A percentile compares a stretch with the other conserved stretches of the same genome.
phyloP scores from a whole-genome alignment of 2,888 invertebrate species.

The Aleiodes alternator region DNA sequence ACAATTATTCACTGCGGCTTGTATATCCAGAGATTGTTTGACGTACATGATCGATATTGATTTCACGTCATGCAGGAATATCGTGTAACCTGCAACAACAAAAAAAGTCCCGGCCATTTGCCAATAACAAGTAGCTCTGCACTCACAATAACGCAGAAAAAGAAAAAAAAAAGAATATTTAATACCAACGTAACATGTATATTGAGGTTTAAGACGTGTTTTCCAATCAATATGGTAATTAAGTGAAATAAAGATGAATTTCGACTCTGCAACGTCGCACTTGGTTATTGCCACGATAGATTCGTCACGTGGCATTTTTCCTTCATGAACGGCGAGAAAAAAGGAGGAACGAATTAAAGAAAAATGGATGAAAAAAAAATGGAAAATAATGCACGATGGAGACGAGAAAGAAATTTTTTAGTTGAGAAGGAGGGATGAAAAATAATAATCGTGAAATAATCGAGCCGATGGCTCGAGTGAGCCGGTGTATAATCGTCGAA shows the following conservation, averaged over 20 bases:
- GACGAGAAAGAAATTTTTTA: too few species aligned
- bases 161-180: constrained; percentile 2
- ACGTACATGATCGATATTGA: constrained; percentile 44
- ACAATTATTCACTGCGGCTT: constrained; percentile 40
- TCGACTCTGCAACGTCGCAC: constrained; percentile 48
- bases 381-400: too few species aligned
- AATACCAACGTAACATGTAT: constrained; percentile 17
- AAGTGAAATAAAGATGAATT: constrained; percentile 46
- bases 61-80: constrained; percentile 36
- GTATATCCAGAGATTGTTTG: constrained; percentile 10
- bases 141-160: constrained; percentile 5
- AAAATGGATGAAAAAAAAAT: constrained; percentile 6
- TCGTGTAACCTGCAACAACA: not conserved
- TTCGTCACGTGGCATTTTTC: constrained; percentile 29
- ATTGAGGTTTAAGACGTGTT: constrained; percentile 42
- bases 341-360: not conserved
- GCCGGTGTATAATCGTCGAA: constrained; percentile 52
- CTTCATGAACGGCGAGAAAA: not conserved
- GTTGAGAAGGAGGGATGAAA: constrained; percentile 1
- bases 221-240: constrained; percentile 59
- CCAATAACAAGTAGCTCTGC: constrained; percentile 7
- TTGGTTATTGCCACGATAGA: constrained; percentile 42
- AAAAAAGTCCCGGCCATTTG: too few species aligned
- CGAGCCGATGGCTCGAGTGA: constrained; percentile 41
- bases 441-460: constrained; percentile 45